phyloP scores from a whole-genome alignment of 2,797 vertebrate species.

The Alauda arvensis region DNA sequence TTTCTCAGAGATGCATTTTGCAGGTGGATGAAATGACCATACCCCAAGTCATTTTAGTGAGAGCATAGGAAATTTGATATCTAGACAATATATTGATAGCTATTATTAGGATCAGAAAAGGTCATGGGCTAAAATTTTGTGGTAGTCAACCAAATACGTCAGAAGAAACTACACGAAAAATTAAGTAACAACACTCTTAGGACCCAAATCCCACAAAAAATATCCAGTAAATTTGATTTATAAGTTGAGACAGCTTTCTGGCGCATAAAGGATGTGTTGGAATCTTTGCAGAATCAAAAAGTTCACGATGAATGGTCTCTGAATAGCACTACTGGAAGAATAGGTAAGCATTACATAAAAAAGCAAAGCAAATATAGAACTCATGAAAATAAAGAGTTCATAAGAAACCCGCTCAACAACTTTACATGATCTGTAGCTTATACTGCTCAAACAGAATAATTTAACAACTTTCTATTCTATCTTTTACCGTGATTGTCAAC shows the following conservation, averaged over 20 bases:
- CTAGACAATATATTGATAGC: neutral
- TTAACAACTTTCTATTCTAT: neutral
- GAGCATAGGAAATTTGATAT: neutral
- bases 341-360: neutral
- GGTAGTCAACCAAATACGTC: neutral
- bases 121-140: neutral
- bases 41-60: neutral
- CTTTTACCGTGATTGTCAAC: neutral
- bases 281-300: neutral
- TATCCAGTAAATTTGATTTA: neutral
- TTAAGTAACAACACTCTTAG: neutral
- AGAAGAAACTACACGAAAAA: slow-evolving; percentile 7
- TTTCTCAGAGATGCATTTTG: neutral
- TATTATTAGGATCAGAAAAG: neutral
- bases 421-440: neutral
- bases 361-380: neutral
- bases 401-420: neutral
- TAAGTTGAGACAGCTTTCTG: slow-evolving; percentile 1
- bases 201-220: neutral
- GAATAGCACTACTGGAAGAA: neutral
- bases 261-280: neutral
- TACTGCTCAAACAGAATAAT: slow-evolving; percentile 16
- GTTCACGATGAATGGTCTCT: neutral
- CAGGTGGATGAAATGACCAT: neutral
- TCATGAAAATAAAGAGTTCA: neutral